Base-by-base conservation (phyloP, 2,888 invertebrate genomes). In the Euplagia quadripunctaria region DNA sequence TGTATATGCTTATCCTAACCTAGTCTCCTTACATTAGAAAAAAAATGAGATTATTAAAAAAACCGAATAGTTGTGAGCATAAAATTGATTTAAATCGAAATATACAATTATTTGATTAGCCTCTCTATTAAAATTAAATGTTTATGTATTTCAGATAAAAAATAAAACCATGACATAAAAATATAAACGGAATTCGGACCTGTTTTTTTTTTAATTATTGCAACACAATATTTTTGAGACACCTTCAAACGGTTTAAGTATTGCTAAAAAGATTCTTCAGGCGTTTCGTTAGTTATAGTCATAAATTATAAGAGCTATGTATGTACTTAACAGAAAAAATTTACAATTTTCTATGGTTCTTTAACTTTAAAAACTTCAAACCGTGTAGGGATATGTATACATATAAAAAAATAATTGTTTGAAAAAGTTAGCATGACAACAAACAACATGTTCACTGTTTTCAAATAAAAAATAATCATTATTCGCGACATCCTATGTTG, bases 1-100 rank as follows among this genome's bases (percentile, higher is more conserved):
- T 88, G 88, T 90, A 88, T 90, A 92, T 89, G 89, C 86, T 92
- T 93, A 92, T 88, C 89, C 85, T 92, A 92, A 71, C 84, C 89
- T 92, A 92, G 81, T 76, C 87, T 88, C 78, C 82, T 78, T 84
- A 80, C 77, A 78, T 82, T 84, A 84, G 80, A 85, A 84, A 79
- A 82, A 73, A 71, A 65, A 75, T 81, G 77, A 85, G 82, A 85
- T 85, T 80, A 77, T 72, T 74, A 81, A 79, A 75, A 76, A 76
- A 52, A 68, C 61, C n/a, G 14, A 68, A 72, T 71, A 49, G 31
- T 72, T 58, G 31, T 68, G 74, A 78, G 70, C 76, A 81, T 73
- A 73, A 74, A 76, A 72, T 74, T 69, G 41, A 75, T 81, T 73
- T 69, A 70, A 73, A 71, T 73, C 64, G 71, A 55, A 43, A 69